Base-by-base conservation (phyloP, 1,140 invertebrate species). In the Orchesella cincta region DNA sequence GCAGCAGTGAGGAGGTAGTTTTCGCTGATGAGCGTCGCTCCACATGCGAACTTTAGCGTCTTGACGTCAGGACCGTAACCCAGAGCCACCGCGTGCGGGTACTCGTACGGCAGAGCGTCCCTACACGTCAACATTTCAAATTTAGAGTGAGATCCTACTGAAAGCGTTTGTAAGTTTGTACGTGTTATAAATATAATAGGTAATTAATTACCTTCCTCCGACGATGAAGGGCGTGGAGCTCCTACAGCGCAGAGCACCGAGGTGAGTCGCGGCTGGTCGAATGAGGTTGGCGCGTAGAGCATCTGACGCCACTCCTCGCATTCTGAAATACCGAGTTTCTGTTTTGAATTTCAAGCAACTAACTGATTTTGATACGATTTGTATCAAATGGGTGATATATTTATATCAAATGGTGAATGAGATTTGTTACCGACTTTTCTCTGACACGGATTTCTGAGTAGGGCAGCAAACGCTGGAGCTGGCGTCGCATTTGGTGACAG, bases 1-100 rank as follows among this genome's bases (percentile, higher is more conserved):
- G 86, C 86, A 8, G 88, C 88, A 23, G 84, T 84, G 0, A 87
- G 77, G 1, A 86, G 83, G 57, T 82, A 84, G 54, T 83, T 82
- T 0, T 83, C 75, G 2, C 79, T 79, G 73, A 87, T 85, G 5
- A 46, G 34, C 26, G 46, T 35, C 26, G 39, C 34, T 46, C 34
- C 71, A 26, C 39, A 73, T 18, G 39, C 8, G 23, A 39, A 46
- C 20, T 46, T 46, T 5, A 46, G 23, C 34, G 2, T 23, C 1
- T n/a, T n/a, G 8, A 26, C 31, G n/a, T 57, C 34, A 28, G 54
- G 62, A 23, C 71, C 79, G 70, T 77, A 82, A 26, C 81, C 81
- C 23, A 81, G 33, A 20, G 78, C 78, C 18, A 76, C 80, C 33
- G 62, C 62, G 31, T 67, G 62, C n/a, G 62, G 62, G 31, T 67